Conservation (phyloP, 1,140 invertebrate species). For the Sarcophaga peregrina region DNA sequence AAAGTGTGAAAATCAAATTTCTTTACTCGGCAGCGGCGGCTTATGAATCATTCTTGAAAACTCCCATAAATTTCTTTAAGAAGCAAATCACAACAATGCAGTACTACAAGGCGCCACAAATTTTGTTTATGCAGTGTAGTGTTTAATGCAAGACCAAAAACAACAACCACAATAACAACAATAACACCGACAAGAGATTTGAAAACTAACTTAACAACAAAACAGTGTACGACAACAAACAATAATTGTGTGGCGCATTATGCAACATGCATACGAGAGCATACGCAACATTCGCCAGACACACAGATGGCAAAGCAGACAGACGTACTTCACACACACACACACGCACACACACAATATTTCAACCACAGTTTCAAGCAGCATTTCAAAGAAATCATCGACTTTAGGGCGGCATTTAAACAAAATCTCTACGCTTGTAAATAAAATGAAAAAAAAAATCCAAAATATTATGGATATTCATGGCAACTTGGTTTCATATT, state of each 20-base stretch:
- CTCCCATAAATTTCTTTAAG: constrained; percentile 6
- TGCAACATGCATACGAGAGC: neutral
- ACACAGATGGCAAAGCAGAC: too few relatives aligned
- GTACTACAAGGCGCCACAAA: constrained; percentile 4
- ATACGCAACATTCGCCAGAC: neutral
- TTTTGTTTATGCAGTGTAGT: neutral
- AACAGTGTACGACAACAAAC: too few relatives aligned
- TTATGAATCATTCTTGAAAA: constrained; percentile 1
- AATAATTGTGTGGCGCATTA: neutral
- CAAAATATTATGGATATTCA: too few relatives aligned
- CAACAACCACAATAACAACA: constrained; percentile 1
- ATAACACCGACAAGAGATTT: neutral
- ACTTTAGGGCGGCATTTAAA: too few relatives aligned
- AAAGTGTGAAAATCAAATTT: constrained; percentile 22
- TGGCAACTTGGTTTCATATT: too few relatives aligned
- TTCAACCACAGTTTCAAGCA: constrained; percentile 12
- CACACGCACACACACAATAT: neutral
- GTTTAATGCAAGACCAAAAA: neutral
- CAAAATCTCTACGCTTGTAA: too few relatives aligned
- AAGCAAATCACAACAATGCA: neutral
- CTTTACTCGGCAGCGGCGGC: neutral
- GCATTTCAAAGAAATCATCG: neutral
- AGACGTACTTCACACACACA: neutral
- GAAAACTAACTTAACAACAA: too few relatives aligned
- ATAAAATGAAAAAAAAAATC: too few relatives aligned